These are phyloP conservation scores for Tamandua tetradactyla DNA, from an alignment of 2,797 vertebrate species.

Conservation along the genomic window DNA sequence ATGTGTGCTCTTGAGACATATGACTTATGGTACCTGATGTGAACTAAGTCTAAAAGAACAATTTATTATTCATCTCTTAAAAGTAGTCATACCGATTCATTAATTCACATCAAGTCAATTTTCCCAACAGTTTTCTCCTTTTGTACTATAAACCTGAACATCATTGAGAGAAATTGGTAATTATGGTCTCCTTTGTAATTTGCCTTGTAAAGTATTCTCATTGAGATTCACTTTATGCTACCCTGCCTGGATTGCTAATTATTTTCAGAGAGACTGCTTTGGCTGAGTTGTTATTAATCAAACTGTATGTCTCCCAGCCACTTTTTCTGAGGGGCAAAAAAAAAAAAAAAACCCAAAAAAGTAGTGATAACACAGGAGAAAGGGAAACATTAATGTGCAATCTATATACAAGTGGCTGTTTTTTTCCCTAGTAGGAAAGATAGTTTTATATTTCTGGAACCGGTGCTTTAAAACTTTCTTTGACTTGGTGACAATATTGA, in stretches of 20 bases:
- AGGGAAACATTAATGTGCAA: constrained; percentile 55
- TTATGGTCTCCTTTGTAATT: constrained; percentile 74
- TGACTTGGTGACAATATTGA: constrained; percentile 1
- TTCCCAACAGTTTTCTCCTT: constrained; percentile 57
- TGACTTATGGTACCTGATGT: background rate
- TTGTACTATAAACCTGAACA: constrained; percentile 56
- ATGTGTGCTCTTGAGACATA: background rate
- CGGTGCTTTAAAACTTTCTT: constrained; percentile 52
- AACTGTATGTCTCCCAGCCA: constrained; percentile 67
- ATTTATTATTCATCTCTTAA: constrained; percentile 60
- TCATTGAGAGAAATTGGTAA: constrained; percentile 57
- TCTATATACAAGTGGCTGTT: background rate
- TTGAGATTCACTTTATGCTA: constrained; percentile 72
- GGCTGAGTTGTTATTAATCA: constrained; percentile 72
- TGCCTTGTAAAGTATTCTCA: constrained; percentile 70
- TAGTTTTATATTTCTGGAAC: constrained; percentile 38
- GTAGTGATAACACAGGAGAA: constrained; percentile 33
- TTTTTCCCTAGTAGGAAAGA: background rate
- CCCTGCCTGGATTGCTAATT: constrained; percentile 68
- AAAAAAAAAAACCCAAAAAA: no score
- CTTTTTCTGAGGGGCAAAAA: constrained; percentile 48
- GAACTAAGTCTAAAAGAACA: constrained; percentile 40
- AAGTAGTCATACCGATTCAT: constrained; percentile 19
- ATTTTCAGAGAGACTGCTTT: constrained; percentile 72
- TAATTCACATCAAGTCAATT: constrained; percentile 65